A percentile compares a stretch with the other conserved stretches of the same genome.
Evolutionary conservation across 2,113 vertebrate species (phyloP).

Genomic region (Barnardius zonarius): DNA sequence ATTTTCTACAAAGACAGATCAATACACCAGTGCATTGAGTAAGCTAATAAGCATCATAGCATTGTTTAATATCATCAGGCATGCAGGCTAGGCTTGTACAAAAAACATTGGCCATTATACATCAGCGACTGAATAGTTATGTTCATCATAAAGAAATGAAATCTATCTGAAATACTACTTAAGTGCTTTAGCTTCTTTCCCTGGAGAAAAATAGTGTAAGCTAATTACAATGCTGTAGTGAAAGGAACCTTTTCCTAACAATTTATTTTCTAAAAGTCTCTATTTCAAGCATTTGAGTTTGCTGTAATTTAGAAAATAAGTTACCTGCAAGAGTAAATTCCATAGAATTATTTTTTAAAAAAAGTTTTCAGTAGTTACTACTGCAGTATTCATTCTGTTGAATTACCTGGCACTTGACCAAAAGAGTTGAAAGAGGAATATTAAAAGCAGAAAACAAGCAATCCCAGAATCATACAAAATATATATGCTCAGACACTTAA

Average conservation of each 20-base stretch:
- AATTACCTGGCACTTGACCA: background rate
- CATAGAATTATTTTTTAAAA: background rate
- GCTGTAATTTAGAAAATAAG: slow-evolving; percentile 6
- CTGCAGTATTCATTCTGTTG: background rate
- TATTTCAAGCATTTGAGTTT: background rate
- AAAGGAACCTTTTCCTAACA: background rate
- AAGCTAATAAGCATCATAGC: background rate
- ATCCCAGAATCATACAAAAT: background rate
- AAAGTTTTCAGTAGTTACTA: background rate
- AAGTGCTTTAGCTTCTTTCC: background rate
- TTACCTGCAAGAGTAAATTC: background rate
- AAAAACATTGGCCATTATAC: background rate
- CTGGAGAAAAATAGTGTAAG: background rate
- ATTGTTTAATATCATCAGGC: background rate
- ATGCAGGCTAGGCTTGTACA: background rate
- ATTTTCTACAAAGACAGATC: background rate
- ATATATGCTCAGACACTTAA: background rate
- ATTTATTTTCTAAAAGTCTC: background rate
- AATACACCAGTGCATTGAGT: background rate
- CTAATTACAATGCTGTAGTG: background rate
- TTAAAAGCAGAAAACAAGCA: background rate
- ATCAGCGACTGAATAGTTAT: background rate
- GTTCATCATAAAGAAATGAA: background rate
- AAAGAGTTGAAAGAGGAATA: background rate
- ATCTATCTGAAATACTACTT: background rate